Conservation (phyloP, 2,113 vertebrate genomes). For the Bombycilla garrulus region DNA sequence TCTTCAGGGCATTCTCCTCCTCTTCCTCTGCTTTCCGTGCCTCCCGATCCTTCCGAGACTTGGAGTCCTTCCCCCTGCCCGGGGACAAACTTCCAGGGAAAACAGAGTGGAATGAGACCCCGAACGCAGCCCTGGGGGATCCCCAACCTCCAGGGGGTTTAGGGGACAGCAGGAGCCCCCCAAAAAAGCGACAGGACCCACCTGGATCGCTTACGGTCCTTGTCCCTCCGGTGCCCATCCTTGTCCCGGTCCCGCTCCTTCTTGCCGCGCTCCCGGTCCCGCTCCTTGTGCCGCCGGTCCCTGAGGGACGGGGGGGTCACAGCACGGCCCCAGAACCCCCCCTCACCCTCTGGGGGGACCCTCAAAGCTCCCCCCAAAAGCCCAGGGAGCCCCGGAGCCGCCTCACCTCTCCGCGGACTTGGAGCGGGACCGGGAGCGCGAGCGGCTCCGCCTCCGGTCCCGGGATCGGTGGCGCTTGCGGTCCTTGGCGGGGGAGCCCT, state of each 20-base stretch:
- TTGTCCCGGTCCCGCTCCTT: constrained; percentile 81
- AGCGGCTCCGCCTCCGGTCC: constrained; percentile 82
- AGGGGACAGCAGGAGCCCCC: too few relatives aligned
- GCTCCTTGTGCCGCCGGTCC: constrained; percentile 89
- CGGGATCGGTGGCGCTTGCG: constrained; percentile 88
- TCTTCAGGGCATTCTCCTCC: constrained; percentile 85
- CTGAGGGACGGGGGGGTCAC: constrained; percentile 23
- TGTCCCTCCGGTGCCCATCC: constrained; percentile 85
- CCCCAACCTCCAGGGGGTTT: not conserved
- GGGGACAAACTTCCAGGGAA: constrained; percentile 81
- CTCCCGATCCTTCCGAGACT: constrained; percentile 86
- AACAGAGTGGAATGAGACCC: fast-evolving
- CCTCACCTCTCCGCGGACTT: constrained; percentile 88
- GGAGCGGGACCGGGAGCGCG: constrained; percentile 79
- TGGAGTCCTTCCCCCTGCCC: constrained; percentile 83
- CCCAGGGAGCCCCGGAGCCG: fast-evolving
- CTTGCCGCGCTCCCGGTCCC: constrained; percentile 56
- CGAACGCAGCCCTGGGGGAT: fast-evolving
- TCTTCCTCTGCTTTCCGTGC: constrained; percentile 85
- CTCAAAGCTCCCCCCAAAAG: fast-evolving
- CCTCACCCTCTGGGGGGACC: not conserved
- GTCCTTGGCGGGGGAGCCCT: constrained; percentile 84
- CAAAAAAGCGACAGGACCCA: not conserved
- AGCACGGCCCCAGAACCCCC: fast-evolving
- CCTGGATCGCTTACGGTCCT: constrained; percentile 87